Evolutionary conservation across 2,113 vertebrate genomes (phyloP).

Genomic region (Gymnobelideus leadbeateri): DNA sequence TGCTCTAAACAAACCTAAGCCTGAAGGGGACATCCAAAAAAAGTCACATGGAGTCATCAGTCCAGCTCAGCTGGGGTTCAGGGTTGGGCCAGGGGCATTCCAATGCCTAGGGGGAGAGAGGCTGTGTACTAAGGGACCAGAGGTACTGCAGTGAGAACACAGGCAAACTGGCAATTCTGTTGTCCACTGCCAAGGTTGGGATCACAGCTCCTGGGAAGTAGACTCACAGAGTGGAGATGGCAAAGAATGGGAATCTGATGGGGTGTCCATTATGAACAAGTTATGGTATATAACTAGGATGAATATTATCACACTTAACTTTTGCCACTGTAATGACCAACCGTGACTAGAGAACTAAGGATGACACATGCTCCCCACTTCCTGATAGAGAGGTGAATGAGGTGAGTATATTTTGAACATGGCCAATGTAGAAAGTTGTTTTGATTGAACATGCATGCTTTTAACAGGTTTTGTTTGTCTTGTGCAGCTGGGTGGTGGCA

Average conservation of each 20-base stretch:
- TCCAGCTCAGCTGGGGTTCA: not conserved
- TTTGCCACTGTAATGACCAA: not conserved
- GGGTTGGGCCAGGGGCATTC: too few species aligned
- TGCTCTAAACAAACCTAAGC: not conserved
- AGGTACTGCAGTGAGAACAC: not conserved
- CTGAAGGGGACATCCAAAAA: not conserved
- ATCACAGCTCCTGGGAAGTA: not conserved
- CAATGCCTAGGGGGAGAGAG: too few species aligned
- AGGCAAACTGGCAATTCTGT: not conserved
- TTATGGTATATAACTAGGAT: not conserved
- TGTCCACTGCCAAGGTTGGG: not conserved
- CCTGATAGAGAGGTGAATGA: not conserved
- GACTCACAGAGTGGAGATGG: too few species aligned
- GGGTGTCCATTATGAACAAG: not conserved
- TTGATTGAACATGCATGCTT: not conserved
- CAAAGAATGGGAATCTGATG: too few species aligned
- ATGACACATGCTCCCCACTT: not conserved
- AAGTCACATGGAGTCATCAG: not conserved
- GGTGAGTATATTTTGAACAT: not conserved
- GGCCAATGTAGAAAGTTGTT: not conserved
- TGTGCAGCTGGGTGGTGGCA: not conserved
- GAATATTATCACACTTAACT: not conserved
- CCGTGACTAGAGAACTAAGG: too few species aligned
- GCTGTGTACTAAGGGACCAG: too few species aligned
- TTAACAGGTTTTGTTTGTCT: not conserved